Base-by-base conservation (phyloP, 2,113 vertebrate genomes). In the Ginglymostoma cirratum region DNA sequence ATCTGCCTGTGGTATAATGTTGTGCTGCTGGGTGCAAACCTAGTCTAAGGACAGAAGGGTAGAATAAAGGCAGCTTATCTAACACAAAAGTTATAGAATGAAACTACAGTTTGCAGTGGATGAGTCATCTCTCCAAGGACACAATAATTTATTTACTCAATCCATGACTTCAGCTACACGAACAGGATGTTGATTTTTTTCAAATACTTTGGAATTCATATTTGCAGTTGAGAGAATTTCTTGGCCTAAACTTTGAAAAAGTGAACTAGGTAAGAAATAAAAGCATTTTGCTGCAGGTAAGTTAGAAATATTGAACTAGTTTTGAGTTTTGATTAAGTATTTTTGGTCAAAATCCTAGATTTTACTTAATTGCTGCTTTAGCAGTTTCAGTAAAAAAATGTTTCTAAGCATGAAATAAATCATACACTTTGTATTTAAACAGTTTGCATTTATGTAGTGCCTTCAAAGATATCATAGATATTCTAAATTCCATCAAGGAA, bases 151-250 rank as follows among this genome's bases (percentile, higher is more conserved):
- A 92, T 92, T 92, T 92, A 92, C 34, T 66, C 55, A 5, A 7
- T 65, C 48, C 10, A 55, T 55, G 52, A 34, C 87, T 55, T 90
- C 89, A 92, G 89, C 61, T 65, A 90, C 87, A 92, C 38, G 34
- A 92, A 90, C 52, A 90, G 52, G 87, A 90, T 65, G 52, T 90
- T 6, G n/a, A 90, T 90, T 90, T 89, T 34, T 61, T 90, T 90
- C 24, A 65, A 21, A 52, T 66, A 3, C 12, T 34, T 89, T 89
- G 61, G 89, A 92, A 2, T 61, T 92, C 61, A 66, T 66, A 66
- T 92, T 92, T 92, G 30, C 38, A 30, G 15, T 38, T 34, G 30
- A 66, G 89, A 92, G 61, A 66, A 92, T 92, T 66, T 65, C 14
- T 66, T 66, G 34, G 72, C 55, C 34, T 15, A 38, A 65, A 92